Percentiles rank a stretch among this genome's conserved stretches.
Conservation (phyloP, 2,888 invertebrate species). For the Cataglyphis cursor region DNA sequence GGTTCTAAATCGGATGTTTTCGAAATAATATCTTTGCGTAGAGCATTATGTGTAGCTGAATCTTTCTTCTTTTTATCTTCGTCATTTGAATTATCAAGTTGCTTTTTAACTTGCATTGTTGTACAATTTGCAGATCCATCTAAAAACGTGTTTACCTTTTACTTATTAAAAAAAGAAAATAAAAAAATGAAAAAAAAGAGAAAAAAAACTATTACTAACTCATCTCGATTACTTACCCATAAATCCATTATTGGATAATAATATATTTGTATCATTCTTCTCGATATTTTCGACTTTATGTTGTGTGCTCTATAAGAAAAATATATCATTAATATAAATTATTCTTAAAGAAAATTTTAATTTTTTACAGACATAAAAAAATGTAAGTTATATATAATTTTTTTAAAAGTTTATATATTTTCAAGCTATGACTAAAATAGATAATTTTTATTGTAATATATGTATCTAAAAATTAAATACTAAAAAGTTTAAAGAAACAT, state of each 20-base stretch:
- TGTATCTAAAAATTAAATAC: not conserved
- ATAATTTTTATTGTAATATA: slow-evolving; percentile 2
- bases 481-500: not conserved
- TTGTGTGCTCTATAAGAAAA: slow-evolving; percentile 15
- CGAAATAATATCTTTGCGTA: slow-evolving; percentile 62
- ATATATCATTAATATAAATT: not conserved
- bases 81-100: slow-evolving; percentile 55
- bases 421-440: not conserved
- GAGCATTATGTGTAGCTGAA: not conserved
- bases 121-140: slow-evolving; percentile 58
- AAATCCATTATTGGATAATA: slow-evolving; percentile 66
- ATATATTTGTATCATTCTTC: slow-evolving; percentile 57
- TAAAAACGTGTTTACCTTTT: slow-evolving; percentile 29
- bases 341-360: not conserved
- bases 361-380: not conserved
- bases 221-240: slow-evolving; percentile 62
- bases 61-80: slow-evolving; percentile 38
- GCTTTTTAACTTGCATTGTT: slow-evolving; percentile 61
- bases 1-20: slow-evolving; percentile 72
- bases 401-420: not conserved
- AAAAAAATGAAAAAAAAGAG: too few species aligned
- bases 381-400: not conserved
- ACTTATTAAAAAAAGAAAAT: not conserved
- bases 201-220: not conserved
- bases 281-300: slow-evolving; percentile 36